Conservation (phyloP, 2,797 vertebrate genomes). For the Tadarida brasiliensis region DNA sequence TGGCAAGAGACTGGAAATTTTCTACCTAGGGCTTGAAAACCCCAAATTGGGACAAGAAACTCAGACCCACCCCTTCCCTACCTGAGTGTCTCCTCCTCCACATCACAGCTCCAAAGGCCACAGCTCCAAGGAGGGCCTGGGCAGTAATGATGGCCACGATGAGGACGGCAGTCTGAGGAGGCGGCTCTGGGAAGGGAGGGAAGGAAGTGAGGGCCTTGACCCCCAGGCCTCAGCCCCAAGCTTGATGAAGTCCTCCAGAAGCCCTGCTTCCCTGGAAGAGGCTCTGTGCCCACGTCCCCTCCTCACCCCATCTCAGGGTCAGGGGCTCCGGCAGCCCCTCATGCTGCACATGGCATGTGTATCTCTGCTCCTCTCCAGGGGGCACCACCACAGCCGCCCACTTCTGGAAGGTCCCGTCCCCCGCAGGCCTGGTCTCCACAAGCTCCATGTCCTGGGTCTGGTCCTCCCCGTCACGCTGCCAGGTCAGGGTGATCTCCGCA, state of each 20-base stretch:
- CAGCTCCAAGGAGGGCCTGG: neutral
- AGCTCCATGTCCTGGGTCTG: neutral
- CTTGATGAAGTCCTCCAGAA: neutral
- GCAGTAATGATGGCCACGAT: neutral
- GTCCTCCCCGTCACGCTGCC: neutral
- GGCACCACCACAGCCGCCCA: neutral
- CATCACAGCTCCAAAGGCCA: neutral
- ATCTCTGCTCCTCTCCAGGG: neutral
- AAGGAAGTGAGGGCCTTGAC: neutral
- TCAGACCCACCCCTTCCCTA: neutral
- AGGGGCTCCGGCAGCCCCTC: neutral
- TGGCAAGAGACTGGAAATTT: neutral
- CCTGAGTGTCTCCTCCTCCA: neutral
- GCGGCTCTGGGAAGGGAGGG: neutral
- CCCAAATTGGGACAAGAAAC: neutral
- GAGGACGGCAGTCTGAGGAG: neutral
- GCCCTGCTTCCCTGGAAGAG: neutral
- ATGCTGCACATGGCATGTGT: neutral
- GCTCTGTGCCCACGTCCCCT: neutral
- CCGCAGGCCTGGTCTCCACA: neutral
- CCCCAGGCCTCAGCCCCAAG: neutral
- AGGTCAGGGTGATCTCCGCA: neutral
- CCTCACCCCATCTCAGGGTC: conserved; percentile 23
- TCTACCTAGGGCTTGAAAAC: neutral
- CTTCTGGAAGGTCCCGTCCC: neutral